Conservation (phyloP, 2,888 invertebrate species). For the Netelia inedita region DNA sequence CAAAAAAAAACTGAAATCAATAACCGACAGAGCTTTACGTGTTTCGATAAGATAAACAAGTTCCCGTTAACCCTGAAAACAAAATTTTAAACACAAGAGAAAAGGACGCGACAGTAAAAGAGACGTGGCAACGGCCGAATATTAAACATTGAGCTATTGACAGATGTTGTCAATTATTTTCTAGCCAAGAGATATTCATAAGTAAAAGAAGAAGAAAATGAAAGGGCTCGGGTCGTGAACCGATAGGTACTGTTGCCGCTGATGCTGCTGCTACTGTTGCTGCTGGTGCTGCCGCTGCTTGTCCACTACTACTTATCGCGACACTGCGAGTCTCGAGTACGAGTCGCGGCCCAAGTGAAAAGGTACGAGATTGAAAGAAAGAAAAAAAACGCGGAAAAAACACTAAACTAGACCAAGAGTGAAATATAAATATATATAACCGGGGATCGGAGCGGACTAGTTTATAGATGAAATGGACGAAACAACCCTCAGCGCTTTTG, state of each 20-base stretch:
- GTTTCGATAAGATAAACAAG: slow-evolving; percentile 70
- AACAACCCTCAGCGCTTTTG: slow-evolving; percentile 80
- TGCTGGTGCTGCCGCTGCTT: no score
- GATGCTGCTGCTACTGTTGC: background rate
- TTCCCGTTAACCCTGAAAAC: slow-evolving; percentile 51
- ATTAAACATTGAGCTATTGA: slow-evolving; percentile 69
- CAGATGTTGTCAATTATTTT: slow-evolving; percentile 82
- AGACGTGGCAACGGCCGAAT: slow-evolving; percentile 42
- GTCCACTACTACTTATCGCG: background rate
- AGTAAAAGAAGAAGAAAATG: slow-evolving; percentile 27
- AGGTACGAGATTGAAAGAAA: slow-evolving; percentile 24
- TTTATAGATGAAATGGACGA: slow-evolving; percentile 55
- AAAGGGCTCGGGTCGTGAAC: slow-evolving; percentile 2
- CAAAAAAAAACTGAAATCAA: slow-evolving; percentile 61
- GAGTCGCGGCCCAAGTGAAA: background rate
- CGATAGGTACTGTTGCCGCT: background rate
- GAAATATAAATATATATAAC: slow-evolving; percentile 54
- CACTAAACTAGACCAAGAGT: slow-evolving; percentile 62
- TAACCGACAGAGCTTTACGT: slow-evolving; percentile 75
- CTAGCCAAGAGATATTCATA: slow-evolving; percentile 73
- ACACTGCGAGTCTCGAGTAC: background rate
- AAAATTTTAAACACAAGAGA: slow-evolving; percentile 29
- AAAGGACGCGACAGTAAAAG: slow-evolving; percentile 18
- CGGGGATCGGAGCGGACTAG: slow-evolving; percentile 6
- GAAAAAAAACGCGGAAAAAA: slow-evolving; percentile 44